Evolutionary conservation across 2,888 invertebrate genomes (phyloP), one percentile per base, ranked within the genome.

Genomic region (Tachystola acroxantha): DNA sequence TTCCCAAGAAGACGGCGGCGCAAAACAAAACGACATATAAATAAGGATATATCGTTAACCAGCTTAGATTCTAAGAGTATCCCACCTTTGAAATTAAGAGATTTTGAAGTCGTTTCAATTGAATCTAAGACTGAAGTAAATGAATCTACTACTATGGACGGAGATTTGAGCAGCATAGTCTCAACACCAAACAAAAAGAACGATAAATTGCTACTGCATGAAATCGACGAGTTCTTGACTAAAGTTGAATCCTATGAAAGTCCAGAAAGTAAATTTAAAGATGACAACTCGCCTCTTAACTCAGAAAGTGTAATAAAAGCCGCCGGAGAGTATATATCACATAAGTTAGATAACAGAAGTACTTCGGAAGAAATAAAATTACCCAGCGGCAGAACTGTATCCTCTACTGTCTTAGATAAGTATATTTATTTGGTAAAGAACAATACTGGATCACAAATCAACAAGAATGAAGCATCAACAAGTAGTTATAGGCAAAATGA

Each of bases 151-250:
- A 85, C 77, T 44, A 87, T 88, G 87, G 87, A 86, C 44, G 85
- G 81, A 12, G 84, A 87, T 42, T 64, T 84, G 16, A 87, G 85
- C 46, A 84, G 82, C 47, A 82, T 82, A 46, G 70, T 76, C 1
- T 82, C 81, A 32, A 80, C 86, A 30, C 85, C 87, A 6, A 80
- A 68, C 50, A 86, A 85, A 52, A 80, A 76, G 35, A 78, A 77
- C 45, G 88, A 88, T 40, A 80, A 76, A 43, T 52, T 85, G 6
- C 64, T 88, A 24, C 56, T 88, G 1, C 67, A 77, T 50, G 88
- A 88, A 74, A 88, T 88, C 43, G 88, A 88, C 44, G 81, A 85
- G 37, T 88, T 86, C 45, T 53, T 87, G 7, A 81, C 70, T 20
- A 85, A 77, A 69, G 81, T 86, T 1, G 85, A 88, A 33, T 62